These are phyloP conservation scores for Himalopsyche anomala DNA, from an alignment of 2,888 invertebrate genomes.

Conservation along the genomic window DNA sequence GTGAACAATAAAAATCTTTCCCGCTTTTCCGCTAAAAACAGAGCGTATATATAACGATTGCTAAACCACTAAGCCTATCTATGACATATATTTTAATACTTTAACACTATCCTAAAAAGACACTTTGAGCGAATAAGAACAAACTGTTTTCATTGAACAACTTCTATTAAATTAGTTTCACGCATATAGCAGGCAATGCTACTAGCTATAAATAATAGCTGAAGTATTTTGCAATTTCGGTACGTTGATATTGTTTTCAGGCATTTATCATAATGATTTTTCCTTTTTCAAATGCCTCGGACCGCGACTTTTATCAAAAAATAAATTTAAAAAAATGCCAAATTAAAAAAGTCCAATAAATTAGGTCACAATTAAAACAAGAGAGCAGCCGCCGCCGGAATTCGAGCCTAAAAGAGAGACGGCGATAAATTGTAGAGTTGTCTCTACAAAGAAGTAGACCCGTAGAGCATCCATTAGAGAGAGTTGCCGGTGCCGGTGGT, in stretches of 20 bases:
- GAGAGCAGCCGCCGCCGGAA: slow-evolving; percentile 34
- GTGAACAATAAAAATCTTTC: no score
- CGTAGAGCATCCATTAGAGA: slow-evolving; percentile 60
- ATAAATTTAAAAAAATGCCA: slow-evolving; percentile 30
- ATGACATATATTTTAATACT: no score
- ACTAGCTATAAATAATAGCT: not conserved
- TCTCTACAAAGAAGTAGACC: slow-evolving; percentile 50
- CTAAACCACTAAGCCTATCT: no score
- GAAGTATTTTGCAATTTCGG: not conserved
- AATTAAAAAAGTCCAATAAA: slow-evolving; percentile 30
- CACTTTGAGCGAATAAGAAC: no score
- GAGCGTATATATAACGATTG: no score
- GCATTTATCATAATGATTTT: not conserved
- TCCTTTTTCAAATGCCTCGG: not conserved
- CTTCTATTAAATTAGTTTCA: no score
- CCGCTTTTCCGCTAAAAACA: no score
- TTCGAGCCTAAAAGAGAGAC: slow-evolving; percentile 64
- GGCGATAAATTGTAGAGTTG: slow-evolving; percentile 63
- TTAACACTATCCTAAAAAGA: no score
- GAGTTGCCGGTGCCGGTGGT: slow-evolving; percentile 41
- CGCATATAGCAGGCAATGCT: no score
- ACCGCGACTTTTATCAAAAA: slow-evolving; percentile 6
- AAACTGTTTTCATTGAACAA: no score
- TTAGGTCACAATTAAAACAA: slow-evolving; percentile 34
- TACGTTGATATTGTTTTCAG: not conserved